Conservation (phyloP, 2,888 invertebrate genomes). For the Deilephila elpenor region DNA sequence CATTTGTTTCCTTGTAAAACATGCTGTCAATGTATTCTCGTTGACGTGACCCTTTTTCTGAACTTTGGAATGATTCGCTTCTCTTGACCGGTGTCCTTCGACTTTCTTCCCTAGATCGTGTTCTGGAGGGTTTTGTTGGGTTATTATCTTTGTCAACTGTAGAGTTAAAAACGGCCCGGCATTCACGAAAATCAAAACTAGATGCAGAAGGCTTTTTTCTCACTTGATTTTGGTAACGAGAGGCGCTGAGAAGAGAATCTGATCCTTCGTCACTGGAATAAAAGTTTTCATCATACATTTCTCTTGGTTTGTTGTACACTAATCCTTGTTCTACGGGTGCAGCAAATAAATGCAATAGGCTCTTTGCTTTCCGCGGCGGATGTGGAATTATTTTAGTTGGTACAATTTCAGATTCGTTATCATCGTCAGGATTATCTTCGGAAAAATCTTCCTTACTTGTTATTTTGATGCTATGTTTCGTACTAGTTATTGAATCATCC, state of each 20-base stretch:
- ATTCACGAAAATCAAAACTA: conserved; percentile 78
- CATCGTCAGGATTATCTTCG: conserved; percentile 77
- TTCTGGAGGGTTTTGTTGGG: conserved; percentile 65
- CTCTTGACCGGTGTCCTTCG: conserved; percentile 72
- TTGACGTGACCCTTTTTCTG: conserved; percentile 75
- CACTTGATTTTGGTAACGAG: conserved; percentile 76
- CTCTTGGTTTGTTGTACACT: conserved; percentile 81
- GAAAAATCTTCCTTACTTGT: conserved; percentile 77
- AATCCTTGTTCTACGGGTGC: conserved; percentile 85
- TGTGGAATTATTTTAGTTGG: conserved; percentile 92
- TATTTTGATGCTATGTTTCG: conserved; percentile 80
- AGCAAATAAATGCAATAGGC: conserved; percentile 88
- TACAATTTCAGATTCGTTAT: conserved; percentile 88
- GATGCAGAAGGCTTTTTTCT: conserved; percentile 66
- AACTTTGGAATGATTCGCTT: conserved; percentile 80
- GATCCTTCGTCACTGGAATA: conserved; percentile 88
- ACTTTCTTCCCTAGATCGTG: conserved; percentile 71
- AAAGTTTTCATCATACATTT: conserved; percentile 83
- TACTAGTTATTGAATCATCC: conserved; percentile 83
- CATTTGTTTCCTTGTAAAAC: conserved; percentile 81
- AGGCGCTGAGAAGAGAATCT: conserved; percentile 88
- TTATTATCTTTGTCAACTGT: conserved; percentile 80
- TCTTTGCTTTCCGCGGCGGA: conserved; percentile 90
- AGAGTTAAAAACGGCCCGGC: conserved; percentile 85
- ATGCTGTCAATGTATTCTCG: conserved; percentile 85